Percentiles rank a stretch among this genome's conserved stretches.
Evolutionary conservation across 2,888 invertebrate genomes (phyloP).

Genomic region (Hydropsyche betteni): DNA sequence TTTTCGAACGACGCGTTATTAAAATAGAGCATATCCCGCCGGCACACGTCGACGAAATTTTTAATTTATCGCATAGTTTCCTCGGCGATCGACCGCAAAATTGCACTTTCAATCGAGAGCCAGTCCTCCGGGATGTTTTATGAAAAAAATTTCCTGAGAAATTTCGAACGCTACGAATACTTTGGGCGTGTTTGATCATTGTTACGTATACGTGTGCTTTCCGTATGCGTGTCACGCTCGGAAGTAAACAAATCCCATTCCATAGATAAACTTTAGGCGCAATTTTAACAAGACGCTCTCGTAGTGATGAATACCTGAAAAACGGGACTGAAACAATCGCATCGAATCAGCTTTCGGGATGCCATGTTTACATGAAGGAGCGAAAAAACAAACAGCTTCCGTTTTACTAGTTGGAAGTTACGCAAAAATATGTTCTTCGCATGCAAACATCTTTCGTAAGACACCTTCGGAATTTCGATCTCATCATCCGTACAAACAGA

Average conservation of each 20-base stretch:
- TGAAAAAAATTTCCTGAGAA: background rate
- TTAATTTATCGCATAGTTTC: constrained; percentile 36
- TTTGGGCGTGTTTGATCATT: no score
- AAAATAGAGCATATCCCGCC: constrained; percentile 11
- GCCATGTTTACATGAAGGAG: no score
- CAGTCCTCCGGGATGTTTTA: background rate
- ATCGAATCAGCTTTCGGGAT: constrained; percentile 3
- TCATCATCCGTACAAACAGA: no score
- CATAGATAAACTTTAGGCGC: constrained; percentile 22
- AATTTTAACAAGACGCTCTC: constrained; percentile 30
- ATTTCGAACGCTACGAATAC: constrained; percentile 1
- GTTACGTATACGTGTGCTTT: constrained; percentile 1
- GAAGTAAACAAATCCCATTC: constrained; percentile 31
- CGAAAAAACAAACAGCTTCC: no score
- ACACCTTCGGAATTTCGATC: no score
- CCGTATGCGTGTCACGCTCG: constrained; percentile 24
- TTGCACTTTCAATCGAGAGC: constrained; percentile 6
- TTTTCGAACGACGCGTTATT: constrained; percentile 20
- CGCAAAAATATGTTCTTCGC: no score
- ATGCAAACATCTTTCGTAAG: no score
- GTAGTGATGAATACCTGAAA: constrained; percentile 12
- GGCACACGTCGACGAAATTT: constrained; percentile 12
- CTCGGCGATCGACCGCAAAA: constrained; percentile 8
- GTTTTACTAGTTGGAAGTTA: no score
- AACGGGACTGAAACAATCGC: constrained; percentile 20